Evolutionary conservation across 2,888 invertebrate species (phyloP).

Genomic region (Diaprepes abbreviatus): DNA sequence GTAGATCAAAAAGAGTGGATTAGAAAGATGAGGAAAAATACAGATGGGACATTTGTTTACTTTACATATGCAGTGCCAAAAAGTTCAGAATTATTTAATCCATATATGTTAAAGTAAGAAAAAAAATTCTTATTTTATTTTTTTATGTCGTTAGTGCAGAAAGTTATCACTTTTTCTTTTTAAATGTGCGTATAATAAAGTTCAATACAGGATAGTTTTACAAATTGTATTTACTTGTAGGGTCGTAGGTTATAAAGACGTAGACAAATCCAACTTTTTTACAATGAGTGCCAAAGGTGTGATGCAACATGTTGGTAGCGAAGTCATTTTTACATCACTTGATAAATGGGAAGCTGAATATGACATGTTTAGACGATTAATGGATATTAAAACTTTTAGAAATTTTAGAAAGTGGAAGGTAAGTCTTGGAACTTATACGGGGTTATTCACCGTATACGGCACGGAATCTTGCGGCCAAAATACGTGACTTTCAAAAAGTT

Average conservation of each 20-base stretch:
- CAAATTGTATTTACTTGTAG: too few relatives aligned
- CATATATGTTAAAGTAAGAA: conserved; percentile 81
- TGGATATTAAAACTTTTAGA: conserved; percentile 79
- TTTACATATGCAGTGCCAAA: conserved; percentile 82
- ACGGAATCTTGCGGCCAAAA: too few relatives aligned
- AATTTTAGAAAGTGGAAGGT: conserved; percentile 80
- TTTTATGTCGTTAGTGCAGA: too few relatives aligned
- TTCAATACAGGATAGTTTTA: too few relatives aligned
- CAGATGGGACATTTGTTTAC: conserved; percentile 80
- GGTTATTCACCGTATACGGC: too few relatives aligned
- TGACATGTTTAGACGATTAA: conserved; percentile 82
- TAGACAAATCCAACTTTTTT: conserved; percentile 79
- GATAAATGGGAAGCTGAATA: conserved; percentile 88
- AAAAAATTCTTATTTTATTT: too few relatives aligned
- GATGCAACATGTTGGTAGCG: conserved; percentile 79
- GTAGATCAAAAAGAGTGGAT: conserved; percentile 69
- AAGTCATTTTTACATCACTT: conserved; percentile 84
- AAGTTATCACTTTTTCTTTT: too few relatives aligned
- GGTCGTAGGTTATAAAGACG: conserved; percentile 77
- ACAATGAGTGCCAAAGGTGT: conserved; percentile 89
- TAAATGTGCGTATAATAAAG: too few relatives aligned
- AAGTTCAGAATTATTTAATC: conserved; percentile 80
- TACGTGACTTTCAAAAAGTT: too few relatives aligned
- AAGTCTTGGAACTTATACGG: too few relatives aligned
- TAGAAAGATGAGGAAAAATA: conserved; percentile 70